A percentile compares a stretch with the other conserved stretches of the same genome.
These are phyloP conservation scores for Schizopygopsis pylzovi DNA, from an alignment of 2,797 vertebrate genomes.

Conservation along the genomic window DNA sequence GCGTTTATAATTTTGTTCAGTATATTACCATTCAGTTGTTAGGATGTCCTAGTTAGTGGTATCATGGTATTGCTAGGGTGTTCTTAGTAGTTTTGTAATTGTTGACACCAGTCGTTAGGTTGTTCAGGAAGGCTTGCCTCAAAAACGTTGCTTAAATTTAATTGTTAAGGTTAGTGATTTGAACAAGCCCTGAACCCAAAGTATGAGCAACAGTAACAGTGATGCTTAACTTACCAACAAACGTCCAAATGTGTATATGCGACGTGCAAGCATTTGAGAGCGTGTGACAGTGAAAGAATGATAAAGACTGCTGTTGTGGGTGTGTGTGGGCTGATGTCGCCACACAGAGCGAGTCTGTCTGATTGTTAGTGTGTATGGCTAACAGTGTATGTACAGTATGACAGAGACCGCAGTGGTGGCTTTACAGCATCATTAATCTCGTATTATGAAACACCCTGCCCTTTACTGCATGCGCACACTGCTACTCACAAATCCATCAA, in stretches of 20 bases:
- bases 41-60: neutral
- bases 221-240: neutral
- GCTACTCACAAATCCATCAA: conserved; percentile 18
- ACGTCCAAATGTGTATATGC: neutral
- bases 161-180: neutral
- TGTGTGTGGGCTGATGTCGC: conserved; percentile 38
- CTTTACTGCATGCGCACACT: conserved; percentile 21
- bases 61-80: neutral
- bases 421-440: conserved; percentile 69
- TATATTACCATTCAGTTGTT: neutral
- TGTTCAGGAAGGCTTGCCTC: neutral
- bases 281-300: conserved; percentile 13
- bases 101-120: neutral
- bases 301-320: neutral
- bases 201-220: neutral
- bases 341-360: conserved; percentile 17
- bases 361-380: conserved; percentile 13
- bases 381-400: neutral
- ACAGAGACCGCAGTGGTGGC: conserved; percentile 25
- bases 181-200: neutral
- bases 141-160: neutral
- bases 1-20: too few relatives aligned
- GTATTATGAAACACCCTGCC: conserved; percentile 49
- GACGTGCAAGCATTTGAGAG: conserved; percentile 9
- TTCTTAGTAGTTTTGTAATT: neutral